Evolutionary conservation across 2,797 vertebrate species (phyloP), one percentile per base, ranked within the genome.

Genomic region (Myripristis murdjan): DNA sequence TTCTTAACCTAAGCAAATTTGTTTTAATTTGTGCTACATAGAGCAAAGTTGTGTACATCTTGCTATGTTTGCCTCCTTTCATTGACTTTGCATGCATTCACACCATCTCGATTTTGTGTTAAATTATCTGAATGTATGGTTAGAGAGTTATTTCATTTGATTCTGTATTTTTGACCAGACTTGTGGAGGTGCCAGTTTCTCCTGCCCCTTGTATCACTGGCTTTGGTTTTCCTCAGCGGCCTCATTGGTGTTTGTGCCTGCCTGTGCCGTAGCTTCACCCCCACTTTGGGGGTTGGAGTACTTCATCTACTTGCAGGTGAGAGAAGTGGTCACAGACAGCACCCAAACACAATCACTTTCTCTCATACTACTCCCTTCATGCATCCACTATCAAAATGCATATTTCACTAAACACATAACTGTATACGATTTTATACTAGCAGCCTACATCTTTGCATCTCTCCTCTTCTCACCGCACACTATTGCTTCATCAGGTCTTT

Each of bases 131-230:
- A 47, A 9, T 6, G 1, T 18, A 37, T 8, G 1, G 44, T 58
- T 68, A 33, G 20, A 44, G 9, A 9, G 1, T 20, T 28, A 18
- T 28, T 31, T 37, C 11, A 64, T 8, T 28, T 33, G 6, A 31
- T 56, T 2, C 14, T 54, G 1, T 67, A 10, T 70, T 11, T 62
- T 9, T 49, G 1, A 71, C 12, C 81, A 97, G 97, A 97, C 87
- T 92, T 99, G 78, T 98, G 98, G 97, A 95, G 96, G 61, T 93
- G 96, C 81, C 97, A 98, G 92, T 97, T 98, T 78, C 94, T 99
- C 24, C 91, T 99, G 44, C 97, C 97, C 1, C 93, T 98, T 88
- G 95, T 99, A 60, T 97, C 97, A 37, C 90, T 99, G 0, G 97
- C 96, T 4, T 89, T 99, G 82, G 97, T 98, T 91, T 97, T 97